Evolutionary conservation across 2,888 invertebrate species (phyloP).

Genomic region (Yponomeuta malinellus): DNA sequence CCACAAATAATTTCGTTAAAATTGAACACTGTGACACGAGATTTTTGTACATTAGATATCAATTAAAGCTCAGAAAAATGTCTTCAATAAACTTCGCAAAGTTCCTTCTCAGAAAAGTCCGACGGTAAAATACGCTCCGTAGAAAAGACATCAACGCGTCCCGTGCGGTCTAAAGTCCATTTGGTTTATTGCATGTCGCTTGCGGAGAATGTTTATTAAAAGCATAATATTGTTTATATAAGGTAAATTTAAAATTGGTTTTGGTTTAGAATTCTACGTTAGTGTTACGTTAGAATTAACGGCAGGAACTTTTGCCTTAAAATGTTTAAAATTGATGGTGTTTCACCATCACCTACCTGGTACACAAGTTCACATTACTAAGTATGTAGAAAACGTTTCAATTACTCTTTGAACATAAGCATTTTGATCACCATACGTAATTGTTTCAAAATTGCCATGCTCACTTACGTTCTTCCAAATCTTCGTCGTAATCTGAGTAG

Average conservation of each 20-base stretch:
- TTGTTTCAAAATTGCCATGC: neutral
- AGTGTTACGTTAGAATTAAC: too few species aligned
- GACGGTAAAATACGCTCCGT: constrained; percentile 21
- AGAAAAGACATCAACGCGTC: constrained; percentile 56
- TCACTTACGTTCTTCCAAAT: constrained; percentile 59
- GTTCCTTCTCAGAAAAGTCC: neutral
- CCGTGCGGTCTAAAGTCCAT: constrained; percentile 10
- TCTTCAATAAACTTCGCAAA: neutral
- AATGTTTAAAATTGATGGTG: too few species aligned
- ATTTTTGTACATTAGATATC: neutral
- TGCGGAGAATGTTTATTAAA: neutral
- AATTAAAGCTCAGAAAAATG: neutral
- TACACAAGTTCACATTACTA: too few species aligned
- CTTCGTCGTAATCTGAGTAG: constrained; percentile 63
- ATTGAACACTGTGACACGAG: too few species aligned
- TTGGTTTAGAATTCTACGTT: neutral
- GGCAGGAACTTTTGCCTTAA: too few species aligned
- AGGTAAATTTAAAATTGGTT: neutral
- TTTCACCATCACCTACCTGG: too few species aligned
- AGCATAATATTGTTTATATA: neutral
- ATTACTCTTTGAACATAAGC: too few species aligned
- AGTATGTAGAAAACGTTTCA: too few species aligned
- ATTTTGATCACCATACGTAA: neutral
- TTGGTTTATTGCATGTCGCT: neutral
- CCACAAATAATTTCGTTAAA: too few species aligned